Base-by-base conservation (phyloP, 2,888 invertebrate species). In the Eudemis profundana region DNA sequence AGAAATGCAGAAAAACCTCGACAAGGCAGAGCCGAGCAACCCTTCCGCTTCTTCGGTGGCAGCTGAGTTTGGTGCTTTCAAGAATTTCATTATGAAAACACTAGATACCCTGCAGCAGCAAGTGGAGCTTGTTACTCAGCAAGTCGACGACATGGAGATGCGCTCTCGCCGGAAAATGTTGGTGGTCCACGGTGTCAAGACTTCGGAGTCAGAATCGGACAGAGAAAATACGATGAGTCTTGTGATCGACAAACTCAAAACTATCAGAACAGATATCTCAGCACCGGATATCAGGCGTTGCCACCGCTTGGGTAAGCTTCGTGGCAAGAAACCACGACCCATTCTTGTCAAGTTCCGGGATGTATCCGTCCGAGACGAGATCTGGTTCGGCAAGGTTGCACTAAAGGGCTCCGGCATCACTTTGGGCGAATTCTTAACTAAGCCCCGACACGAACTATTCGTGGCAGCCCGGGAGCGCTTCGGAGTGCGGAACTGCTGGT, bases 311-410 rank as follows among this genome's bases (percentile, higher is more conserved):
- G 44, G 12, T 8, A 10, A 17, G 12, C 44, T 12, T 12, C 21
- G 44, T 4, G 12, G 12, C 19, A 4, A 4, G 7, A 44, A 44
- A 12, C 19, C 3, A 2, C n/a, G 4, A 2, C n/a, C 38, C 3
- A 38, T 38, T n/a, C 38, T 38, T n/a, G n/a, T 38, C n/a, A 4
- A 38, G n/a, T 38, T 38, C 38, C 12, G n/a, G 38, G 38, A 38
- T n/a, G n/a, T 38, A 10, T 4, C 14, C n/a, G 4, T n/a, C n/a
- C n/a, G 38, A 4, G 14, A 38, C 4, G 38, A 2, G 0, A n/a
- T 36, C 1, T 36, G 7, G 36, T 36, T 12, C 36, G 12, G 36
- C 10, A 36, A 36, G 12, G 12, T 36, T 8, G n/a, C n/a, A n/a
- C n/a, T 38, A 4, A 38, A 38, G 3, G 38, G 38, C 38, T 3